phyloP scores from a whole-genome alignment of 2,113 vertebrate species.

The Agelaius tricolor region DNA sequence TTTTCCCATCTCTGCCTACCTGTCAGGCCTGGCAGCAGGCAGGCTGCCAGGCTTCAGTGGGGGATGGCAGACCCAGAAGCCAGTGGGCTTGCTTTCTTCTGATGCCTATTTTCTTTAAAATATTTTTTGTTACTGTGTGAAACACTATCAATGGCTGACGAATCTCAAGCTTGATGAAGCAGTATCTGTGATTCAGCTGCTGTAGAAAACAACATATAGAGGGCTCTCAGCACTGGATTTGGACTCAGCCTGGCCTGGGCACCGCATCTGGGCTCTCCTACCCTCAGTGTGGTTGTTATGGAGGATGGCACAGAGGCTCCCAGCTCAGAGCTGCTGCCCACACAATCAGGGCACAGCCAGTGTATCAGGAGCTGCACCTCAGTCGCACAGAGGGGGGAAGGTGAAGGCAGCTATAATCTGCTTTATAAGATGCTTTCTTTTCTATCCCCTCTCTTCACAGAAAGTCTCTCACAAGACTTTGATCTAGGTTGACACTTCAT shows the following conservation, averaged over 20 bases:
- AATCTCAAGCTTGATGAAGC: background rate
- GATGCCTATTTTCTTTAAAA: background rate
- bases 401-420: background rate
- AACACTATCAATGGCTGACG: background rate
- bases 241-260: background rate
- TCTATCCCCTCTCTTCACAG: background rate
- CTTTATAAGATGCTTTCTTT: background rate
- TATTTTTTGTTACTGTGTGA: background rate
- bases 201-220: background rate
- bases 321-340: background rate
- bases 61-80: background rate
- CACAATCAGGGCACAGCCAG: background rate
- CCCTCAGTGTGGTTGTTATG: rapidly evolving
- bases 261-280: background rate
- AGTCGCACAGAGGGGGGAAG: background rate
- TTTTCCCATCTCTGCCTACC: background rate
- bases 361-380: background rate
- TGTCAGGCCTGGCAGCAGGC: background rate
- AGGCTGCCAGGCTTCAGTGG: background rate
- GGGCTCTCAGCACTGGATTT: background rate
- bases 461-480: background rate
- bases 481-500: background rate
- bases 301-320: background rate
- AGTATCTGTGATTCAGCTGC: background rate
- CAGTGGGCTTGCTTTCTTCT: background rate